Evolutionary conservation across 2,113 vertebrate species (phyloP).

Genomic region (Psophia crepitans): DNA sequence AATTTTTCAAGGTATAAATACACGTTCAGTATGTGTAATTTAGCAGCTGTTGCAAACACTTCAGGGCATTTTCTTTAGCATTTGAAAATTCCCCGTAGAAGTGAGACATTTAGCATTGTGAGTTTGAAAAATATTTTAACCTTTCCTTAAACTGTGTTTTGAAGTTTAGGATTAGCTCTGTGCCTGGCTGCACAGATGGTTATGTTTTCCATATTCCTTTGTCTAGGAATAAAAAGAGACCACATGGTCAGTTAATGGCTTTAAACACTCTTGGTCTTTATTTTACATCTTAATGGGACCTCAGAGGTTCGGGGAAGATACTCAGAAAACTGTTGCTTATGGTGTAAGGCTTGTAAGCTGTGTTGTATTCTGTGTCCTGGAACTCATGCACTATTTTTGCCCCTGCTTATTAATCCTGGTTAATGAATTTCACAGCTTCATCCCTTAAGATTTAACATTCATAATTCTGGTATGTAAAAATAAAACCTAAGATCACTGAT

Average conservation of each 20-base stretch:
- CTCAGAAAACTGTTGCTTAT: not conserved
- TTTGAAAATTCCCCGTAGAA: not conserved
- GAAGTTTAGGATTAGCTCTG: not conserved
- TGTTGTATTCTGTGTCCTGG: not conserved
- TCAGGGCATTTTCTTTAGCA: not conserved
- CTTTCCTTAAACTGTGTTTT: not conserved
- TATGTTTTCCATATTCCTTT: conserved; percentile 12
- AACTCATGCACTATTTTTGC: not conserved
- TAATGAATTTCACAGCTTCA: conserved; percentile 25
- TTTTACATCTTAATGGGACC: conserved; percentile 9
- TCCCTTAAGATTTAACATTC: not conserved
- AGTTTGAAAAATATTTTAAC: conserved; percentile 21
- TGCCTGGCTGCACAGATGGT: conserved; percentile 2
- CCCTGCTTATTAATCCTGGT: not conserved
- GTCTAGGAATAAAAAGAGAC: not conserved
- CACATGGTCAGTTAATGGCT: conserved; percentile 1
- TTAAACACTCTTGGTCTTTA: not conserved
- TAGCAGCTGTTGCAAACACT: conserved; percentile 1
- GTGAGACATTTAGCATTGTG: conserved; percentile 25
- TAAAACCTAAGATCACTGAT: not conserved
- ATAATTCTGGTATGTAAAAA: not conserved
- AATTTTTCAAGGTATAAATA: not conserved
- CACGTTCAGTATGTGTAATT: not conserved
- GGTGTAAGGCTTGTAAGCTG: not conserved
- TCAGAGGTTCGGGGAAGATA: not conserved